Evolutionary conservation across 2,888 invertebrate species (phyloP), one percentile per base, ranked within the genome.

Genomic region (Dolomedes plantarius): DNA sequence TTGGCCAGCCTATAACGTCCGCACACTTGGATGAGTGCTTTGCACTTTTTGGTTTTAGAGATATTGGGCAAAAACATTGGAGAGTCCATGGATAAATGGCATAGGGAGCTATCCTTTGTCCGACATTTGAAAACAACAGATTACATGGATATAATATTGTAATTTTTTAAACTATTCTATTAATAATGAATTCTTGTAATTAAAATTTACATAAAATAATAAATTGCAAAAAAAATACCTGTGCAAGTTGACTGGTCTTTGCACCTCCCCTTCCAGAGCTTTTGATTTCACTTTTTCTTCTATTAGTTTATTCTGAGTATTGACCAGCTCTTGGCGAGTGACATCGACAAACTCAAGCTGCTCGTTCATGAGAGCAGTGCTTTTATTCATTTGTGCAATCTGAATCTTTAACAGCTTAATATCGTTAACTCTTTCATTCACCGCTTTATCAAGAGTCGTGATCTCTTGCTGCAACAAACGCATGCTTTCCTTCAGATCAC

Each of bases 191-290:
- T n/a, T n/a, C n/a, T n/a, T n/a, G n/a, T n/a, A n/a, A n/a, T n/a
- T n/a, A n/a, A n/a, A n/a, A n/a, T n/a, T n/a, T n/a, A n/a, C n/a
- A n/a, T n/a, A n/a, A n/a, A n/a, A n/a, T n/a, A n/a, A n/a, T n/a
- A n/a, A n/a, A n/a, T n/a, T n/a, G n/a, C n/a, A 36, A 36, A 9
- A 36, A 7, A 36, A 5, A 36, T 83, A 85, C 83, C 83, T 39
- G 29, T 86, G 86, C 16, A 86, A 64, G 69, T 86, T 86, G 13
- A 62, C 23, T 0, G 86, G 78, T 16, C 65, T 79, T 31, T 75
- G 78, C 19, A 79, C 50, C 28, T 78, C 86, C 28, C 32, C 74
- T 41, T 86, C 86, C 36, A 86, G 7, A 0, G 56, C 29, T 46
- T 86, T 78, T n/a, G 36, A 29, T 64, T 36, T 64, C 5, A 79